phyloP scores from a whole-genome alignment of 2,113 vertebrate species.

The Myocastor coypus region DNA sequence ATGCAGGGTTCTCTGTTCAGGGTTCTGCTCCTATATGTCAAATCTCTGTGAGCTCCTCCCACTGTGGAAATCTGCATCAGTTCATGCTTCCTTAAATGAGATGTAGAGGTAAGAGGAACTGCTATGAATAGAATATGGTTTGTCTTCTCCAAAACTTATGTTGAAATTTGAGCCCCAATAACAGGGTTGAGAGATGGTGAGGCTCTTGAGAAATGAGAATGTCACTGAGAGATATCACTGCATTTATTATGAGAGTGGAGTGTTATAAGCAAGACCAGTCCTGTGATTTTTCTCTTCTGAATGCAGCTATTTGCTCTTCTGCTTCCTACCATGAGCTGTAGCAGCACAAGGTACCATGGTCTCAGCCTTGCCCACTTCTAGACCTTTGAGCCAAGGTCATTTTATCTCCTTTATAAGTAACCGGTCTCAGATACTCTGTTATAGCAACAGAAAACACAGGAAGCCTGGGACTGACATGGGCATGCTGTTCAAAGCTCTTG shows the following conservation, averaged over 20 bases:
- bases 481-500: neutral
- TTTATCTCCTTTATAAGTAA: neutral
- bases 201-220: neutral
- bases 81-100: too few species aligned
- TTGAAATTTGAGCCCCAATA: neutral
- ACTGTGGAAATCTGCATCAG: neutral
- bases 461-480: neutral
- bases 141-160: neutral
- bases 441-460: neutral
- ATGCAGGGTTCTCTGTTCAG: neutral
- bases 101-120: neutral
- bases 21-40: neutral
- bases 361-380: neutral
- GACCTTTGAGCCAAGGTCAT: neutral
- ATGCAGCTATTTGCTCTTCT: neutral
- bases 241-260: neutral
- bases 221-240: neutral
- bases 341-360: too few species aligned
- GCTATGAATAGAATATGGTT: neutral
- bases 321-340: neutral
- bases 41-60: neutral
- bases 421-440: neutral
- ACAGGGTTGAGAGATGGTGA: neutral
- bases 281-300: neutral
- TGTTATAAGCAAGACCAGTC: neutral